A percentile compares a stretch with the other conserved stretches of the same genome.
These are phyloP conservation scores for Andrena haemorrhoa DNA, from an alignment of 2,888 invertebrate species.

Conservation along the genomic window DNA sequence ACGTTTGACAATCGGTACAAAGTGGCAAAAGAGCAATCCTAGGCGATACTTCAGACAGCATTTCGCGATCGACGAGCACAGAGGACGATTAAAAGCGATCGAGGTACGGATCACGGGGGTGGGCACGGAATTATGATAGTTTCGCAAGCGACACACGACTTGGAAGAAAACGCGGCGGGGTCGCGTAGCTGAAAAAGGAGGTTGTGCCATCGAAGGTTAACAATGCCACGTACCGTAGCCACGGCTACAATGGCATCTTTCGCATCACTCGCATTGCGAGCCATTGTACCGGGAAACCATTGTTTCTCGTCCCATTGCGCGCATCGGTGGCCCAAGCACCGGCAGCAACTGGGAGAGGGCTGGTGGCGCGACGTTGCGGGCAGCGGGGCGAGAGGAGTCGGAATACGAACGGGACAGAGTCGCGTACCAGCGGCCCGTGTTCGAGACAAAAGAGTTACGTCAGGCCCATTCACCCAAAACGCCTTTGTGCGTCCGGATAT, in stretches of 20 bases:
- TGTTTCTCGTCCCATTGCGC: constrained; percentile 79
- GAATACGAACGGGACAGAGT: constrained; percentile 56
- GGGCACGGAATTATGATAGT: constrained; percentile 36
- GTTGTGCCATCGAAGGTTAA: constrained; percentile 77
- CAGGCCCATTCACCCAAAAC: constrained; percentile 72
- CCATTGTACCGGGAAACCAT: constrained; percentile 78
- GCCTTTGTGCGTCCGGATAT: constrained; percentile 69
- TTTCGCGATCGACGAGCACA: constrained; percentile 1
- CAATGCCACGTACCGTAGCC: constrained; percentile 74
- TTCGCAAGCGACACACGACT: constrained; percentile 14
- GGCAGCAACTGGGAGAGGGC: constrained; percentile 24
- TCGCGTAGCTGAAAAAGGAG: constrained; percentile 58
- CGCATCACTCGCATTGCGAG: constrained; percentile 76
- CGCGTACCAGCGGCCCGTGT: constrained; percentile 60
- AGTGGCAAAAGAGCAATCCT: too few relatives aligned
- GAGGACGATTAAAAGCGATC: neutral
- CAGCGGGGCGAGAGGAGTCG: constrained; percentile 31
- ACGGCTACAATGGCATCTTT: constrained; percentile 78
- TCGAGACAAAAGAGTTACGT: constrained; percentile 77
- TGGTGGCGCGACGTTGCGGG: constrained; percentile 25
- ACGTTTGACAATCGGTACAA: too few relatives aligned
- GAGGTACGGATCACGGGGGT: neutral
- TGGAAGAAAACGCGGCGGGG: constrained; percentile 53
- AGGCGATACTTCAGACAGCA: too few relatives aligned
- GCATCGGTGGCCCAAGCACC: constrained; percentile 64